Percentiles rank a stretch among this genome's conserved stretches.
Conservation (phyloP, 2,797 vertebrate genomes). For the Enteromius afrohamiltoni region DNA sequence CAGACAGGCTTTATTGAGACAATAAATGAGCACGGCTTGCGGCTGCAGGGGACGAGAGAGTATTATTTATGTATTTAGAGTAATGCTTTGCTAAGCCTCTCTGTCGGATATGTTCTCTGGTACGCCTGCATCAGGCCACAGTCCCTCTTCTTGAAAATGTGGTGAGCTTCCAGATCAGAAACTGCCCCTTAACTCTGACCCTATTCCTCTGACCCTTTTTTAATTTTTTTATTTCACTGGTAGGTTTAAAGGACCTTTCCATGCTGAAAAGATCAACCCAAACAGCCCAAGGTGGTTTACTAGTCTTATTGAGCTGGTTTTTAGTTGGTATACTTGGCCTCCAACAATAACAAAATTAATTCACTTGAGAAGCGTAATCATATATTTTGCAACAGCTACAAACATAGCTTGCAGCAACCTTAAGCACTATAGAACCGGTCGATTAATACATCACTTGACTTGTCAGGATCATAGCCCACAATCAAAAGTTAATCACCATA, state of each 20-base stretch:
- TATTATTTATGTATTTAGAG: conserved; percentile 79
- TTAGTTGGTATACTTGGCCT: not conserved
- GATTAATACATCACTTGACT: conserved; percentile 67
- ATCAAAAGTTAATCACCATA: conserved; percentile 65
- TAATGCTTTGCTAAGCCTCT: conserved; percentile 65
- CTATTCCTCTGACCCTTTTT: not conserved
- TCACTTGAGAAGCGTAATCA: not conserved
- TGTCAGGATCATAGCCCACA: conserved; percentile 62
- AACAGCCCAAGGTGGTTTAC: conserved; percentile 2
- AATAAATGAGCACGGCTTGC: conserved; percentile 77
- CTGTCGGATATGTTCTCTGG: conserved; percentile 47
- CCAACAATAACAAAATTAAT: not conserved
- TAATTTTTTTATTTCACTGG: conserved; percentile 14
- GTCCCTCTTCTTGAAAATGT: conserved; percentile 28
- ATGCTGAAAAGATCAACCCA: not conserved
- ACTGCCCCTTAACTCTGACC: conserved; percentile 27
- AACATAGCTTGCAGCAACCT: conserved; percentile 53
- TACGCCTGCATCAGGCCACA: conserved; percentile 25
- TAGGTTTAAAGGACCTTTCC: conserved; percentile 1
- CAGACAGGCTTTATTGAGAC: conserved; percentile 78
- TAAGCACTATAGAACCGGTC: conserved; percentile 61
- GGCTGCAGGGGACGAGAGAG: conserved; percentile 63
- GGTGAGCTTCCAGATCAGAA: conserved; percentile 49
- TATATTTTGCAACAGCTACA: not conserved
- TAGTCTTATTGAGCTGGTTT: not conserved